Evolutionary conservation across 2,888 invertebrate species (phyloP).

Genomic region (Pseudococcus jackbeardsleyi): DNA sequence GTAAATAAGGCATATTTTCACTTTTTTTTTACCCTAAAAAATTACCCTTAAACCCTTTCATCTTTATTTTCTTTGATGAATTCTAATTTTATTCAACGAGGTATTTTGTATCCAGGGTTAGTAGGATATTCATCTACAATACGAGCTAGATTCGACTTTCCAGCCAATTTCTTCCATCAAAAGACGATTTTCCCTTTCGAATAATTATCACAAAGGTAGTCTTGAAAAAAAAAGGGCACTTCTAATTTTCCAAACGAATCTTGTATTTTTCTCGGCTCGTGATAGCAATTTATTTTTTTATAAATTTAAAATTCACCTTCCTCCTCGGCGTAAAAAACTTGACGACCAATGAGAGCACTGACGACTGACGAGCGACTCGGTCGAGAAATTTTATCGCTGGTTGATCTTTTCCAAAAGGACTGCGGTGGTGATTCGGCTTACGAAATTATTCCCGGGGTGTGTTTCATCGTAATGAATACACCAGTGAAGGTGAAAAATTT

Average conservation of each 20-base stretch:
- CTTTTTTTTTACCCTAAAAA: too few species aligned
- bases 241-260: neutral
- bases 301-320: neutral
- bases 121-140: neutral
- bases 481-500: neutral
- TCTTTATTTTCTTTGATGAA: too few species aligned
- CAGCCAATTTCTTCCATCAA: neutral
- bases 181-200: neutral
- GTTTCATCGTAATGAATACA: neutral
- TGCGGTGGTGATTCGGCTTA: neutral
- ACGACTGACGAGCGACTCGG: neutral
- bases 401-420: neutral
- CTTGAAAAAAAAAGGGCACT: neutral
- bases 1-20: too few species aligned
- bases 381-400: neutral
- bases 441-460: slow-evolving; percentile 13
- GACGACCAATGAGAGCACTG: neutral
- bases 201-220: neutral
- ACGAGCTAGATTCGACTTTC: neutral
- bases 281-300: neutral
- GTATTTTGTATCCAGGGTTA: neutral
- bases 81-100: neutral
- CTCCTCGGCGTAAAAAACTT: neutral
- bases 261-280: neutral
- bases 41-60: too few species aligned